Conservation (phyloP, 2,113 vertebrate genomes). For the Ceuthmochares aereus region DNA sequence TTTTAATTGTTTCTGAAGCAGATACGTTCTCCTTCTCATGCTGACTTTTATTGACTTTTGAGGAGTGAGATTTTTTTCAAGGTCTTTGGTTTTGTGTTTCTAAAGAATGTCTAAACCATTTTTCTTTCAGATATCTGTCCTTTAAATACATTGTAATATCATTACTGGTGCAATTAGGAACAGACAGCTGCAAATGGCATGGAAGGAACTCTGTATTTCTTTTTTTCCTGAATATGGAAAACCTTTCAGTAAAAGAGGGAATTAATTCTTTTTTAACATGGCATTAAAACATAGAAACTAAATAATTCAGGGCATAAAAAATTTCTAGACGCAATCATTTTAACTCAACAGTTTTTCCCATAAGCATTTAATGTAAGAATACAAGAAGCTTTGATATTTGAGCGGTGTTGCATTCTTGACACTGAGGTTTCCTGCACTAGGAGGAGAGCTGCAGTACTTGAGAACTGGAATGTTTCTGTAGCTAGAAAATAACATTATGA, state of each 20-base stretch:
- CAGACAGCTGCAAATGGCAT: not conserved
- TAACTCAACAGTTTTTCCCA: not conserved
- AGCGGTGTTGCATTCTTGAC: not conserved
- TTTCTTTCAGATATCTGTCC: not conserved
- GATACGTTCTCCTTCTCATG: not conserved
- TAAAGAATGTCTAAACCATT: not conserved
- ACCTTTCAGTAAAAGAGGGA: not conserved
- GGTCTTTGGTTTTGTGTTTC: not conserved
- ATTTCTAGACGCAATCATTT: not conserved
- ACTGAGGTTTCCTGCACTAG: not conserved
- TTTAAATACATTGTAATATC: not conserved
- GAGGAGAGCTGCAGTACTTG: not conserved
- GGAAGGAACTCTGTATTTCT: not conserved
- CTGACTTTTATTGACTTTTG: not conserved
- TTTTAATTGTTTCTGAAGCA: not conserved
- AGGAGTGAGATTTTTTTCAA: not conserved
- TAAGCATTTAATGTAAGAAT: not conserved
- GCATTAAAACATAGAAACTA: not conserved
- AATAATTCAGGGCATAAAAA: not conserved
- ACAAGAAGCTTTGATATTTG: not conserved
- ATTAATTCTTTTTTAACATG: not conserved
- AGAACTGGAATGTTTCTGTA: not conserved
- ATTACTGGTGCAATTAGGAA: not conserved
- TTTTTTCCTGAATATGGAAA: not conserved
- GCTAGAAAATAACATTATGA: not conserved